Conservation (phyloP, 2,113 vertebrate genomes). For the Neopipo cinnamomea region DNA sequence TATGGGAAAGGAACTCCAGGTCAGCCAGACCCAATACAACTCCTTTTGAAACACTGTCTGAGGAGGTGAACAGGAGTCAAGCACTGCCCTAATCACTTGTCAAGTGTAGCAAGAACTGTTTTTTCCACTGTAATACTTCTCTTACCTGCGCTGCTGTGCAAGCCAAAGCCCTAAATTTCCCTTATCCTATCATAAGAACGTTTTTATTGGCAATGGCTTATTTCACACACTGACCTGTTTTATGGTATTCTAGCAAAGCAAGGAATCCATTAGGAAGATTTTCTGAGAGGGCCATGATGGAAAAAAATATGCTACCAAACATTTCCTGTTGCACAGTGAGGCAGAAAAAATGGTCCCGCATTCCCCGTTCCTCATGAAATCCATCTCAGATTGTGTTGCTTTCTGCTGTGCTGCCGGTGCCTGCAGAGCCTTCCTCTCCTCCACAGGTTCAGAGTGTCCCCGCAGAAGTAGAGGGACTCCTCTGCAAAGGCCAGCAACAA, state of each 20-base stretch:
- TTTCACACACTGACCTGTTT: neutral
- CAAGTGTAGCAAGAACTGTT: neutral
- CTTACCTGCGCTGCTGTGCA: neutral
- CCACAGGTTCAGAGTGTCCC: neutral
- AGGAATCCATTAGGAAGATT: neutral
- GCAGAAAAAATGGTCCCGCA: neutral
- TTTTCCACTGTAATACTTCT: neutral
- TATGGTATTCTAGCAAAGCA: neutral
- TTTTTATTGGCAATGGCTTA: constrained; percentile 6
- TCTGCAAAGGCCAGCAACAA: neutral
- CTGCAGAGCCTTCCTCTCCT: neutral
- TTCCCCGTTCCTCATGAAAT: neutral
- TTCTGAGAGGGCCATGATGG: neutral
- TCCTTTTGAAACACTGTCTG: neutral
- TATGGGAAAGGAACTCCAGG: too few species aligned
- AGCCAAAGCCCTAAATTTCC: neutral
- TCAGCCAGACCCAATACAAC: neutral
- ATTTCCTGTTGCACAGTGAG: neutral
- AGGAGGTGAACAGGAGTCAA: neutral
- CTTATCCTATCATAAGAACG: neutral
- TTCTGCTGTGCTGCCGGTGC: accelerated
- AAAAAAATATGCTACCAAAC: neutral
- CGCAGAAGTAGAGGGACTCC: neutral
- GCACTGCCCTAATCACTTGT: neutral
- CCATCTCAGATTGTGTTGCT: neutral